phyloP scores from a whole-genome alignment of 2,888 invertebrate genomes.

The Dilophus febrilis region DNA sequence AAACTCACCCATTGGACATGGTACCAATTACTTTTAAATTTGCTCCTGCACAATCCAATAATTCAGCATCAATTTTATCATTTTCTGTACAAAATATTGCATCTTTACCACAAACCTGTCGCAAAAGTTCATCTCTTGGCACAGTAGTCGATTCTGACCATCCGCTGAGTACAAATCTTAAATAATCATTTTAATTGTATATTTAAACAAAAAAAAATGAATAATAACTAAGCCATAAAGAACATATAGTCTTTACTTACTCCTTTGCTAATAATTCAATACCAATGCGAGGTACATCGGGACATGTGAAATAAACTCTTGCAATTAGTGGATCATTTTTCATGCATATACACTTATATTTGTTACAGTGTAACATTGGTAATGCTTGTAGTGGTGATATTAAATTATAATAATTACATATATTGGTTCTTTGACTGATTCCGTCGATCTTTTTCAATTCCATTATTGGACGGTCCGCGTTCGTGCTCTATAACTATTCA shows the following conservation, averaged over 20 bases:
- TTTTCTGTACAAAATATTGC: conserved; percentile 67
- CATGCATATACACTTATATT: too few species aligned
- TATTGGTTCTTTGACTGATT: too few species aligned
- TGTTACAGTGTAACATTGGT: too few species aligned
- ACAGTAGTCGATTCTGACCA: conserved; percentile 47
- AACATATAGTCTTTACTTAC: conserved; percentile 28
- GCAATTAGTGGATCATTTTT: too few species aligned
- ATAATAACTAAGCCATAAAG: conserved; percentile 7
- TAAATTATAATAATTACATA: too few species aligned
- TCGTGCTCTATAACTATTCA: too few species aligned
- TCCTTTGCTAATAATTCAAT: conserved; percentile 36
- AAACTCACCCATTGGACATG: conserved; percentile 63
- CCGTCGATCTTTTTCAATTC: too few species aligned
- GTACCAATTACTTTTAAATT: conserved; percentile 68
- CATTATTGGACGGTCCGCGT: too few species aligned
- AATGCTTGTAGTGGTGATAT: too few species aligned
- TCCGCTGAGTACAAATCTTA: conserved; percentile 38
- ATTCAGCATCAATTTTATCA: conserved; percentile 64
- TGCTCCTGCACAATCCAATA: conserved; percentile 56
- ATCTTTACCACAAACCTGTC: conserved; percentile 50
- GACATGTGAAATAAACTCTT: conserved; percentile 42
- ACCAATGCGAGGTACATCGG: conserved; percentile 38
- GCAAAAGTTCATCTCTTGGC: conserved; percentile 49
- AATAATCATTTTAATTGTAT: too few species aligned
- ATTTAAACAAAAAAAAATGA: too few species aligned